Base-by-base conservation (phyloP, 2,888 invertebrate genomes). In the Pristionchus entomophagus region DNA sequence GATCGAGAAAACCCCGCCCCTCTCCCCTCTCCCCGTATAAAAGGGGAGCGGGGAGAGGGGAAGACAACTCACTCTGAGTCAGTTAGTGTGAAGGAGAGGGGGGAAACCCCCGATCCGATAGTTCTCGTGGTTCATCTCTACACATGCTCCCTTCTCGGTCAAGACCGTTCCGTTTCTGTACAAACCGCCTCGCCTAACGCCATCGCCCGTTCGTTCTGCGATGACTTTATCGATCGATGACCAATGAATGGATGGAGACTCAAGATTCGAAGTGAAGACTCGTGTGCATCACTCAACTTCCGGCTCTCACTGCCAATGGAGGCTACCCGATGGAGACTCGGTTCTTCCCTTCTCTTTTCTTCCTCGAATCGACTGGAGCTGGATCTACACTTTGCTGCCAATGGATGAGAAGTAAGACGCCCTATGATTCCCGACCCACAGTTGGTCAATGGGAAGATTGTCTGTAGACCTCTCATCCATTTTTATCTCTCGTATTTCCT, bases 271-370 rank as follows among this genome's bases (percentile, higher is more conserved):
- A 77, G 49, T 3, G 45, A 77, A 77, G 77, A 45, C 49, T 49
- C 77, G 49, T 45, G 77, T 77, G 29, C 77, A 77, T 77, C 77
- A 49, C n/a, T 77, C 77, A 77, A 77, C 77, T 77, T 77, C 77
- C 77, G 77, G 49, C 77, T 26, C 2, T 26, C 26, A 26, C 17
- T 77, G 77, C 49, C 77, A 77, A 77, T 77, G 77, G 77, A 77
- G 77, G 77, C 41, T 77, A 77, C 22, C n/a, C 41, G 77, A 77
- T 77, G 45, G 26, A 77, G 77, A 29, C 77, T 41, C 49, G 77
- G n/a, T 26, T 49, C 49, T 77, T 45, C 77, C 29, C 56, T 81
- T 56, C 51, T 81, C 81, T 53, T 53, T 32, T 22, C 45, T 29
- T 32, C 35, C 35, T 17, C n/a, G n/a, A 29, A 51, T 51, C 41